A percentile compares a stretch with the other conserved stretches of the same genome.
Evolutionary conservation across 1,140 invertebrate genomes (phyloP).

Genomic region (Bactericera cockerelli): DNA sequence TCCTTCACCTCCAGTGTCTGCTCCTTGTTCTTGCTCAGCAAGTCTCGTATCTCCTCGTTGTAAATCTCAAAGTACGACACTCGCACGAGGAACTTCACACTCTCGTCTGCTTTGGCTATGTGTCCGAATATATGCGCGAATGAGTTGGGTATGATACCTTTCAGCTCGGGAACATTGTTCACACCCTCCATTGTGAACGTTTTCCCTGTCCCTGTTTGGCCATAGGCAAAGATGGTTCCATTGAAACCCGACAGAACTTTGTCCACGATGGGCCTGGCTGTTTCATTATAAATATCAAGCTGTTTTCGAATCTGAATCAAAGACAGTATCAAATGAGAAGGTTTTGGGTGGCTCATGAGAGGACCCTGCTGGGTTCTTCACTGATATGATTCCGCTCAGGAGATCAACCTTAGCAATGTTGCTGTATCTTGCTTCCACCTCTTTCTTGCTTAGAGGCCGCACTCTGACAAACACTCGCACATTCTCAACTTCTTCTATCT

Average conservation of each 20-base stretch:
- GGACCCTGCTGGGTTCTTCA: slow-evolving; percentile 41
- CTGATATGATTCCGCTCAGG: slow-evolving; percentile 45
- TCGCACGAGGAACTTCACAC: slow-evolving; percentile 59
- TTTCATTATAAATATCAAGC: slow-evolving; percentile 89
- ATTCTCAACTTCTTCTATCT: slow-evolving; percentile 24
- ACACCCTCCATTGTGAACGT: slow-evolving; percentile 91
- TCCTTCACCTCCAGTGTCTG: slow-evolving; percentile 63
- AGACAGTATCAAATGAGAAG: slow-evolving; percentile 89
- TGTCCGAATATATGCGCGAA: slow-evolving; percentile 62
- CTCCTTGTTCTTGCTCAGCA: slow-evolving; percentile 49
- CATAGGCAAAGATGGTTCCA: slow-evolving; percentile 93
- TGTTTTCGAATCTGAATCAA: slow-evolving; percentile 77
- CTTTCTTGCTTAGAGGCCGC: slow-evolving; percentile 70
- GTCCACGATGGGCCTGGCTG: slow-evolving; percentile 83
- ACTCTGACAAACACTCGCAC: slow-evolving; percentile 65
- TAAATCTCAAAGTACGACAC: slow-evolving; percentile 79
- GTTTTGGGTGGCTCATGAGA: slow-evolving; percentile 46
- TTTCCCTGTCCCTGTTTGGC: slow-evolving; percentile 91
- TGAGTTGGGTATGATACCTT: slow-evolving; percentile 71
- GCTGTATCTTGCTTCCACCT: slow-evolving; percentile 50
- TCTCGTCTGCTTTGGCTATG: slow-evolving; percentile 53
- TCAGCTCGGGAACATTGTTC: slow-evolving; percentile 59
- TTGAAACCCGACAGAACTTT: slow-evolving; percentile 92
- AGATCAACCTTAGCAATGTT: slow-evolving; percentile 48
- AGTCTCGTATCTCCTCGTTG: slow-evolving; percentile 72